Conservation (phyloP, 1,140 invertebrate genomes). For the Lepidurus packardi region DNA sequence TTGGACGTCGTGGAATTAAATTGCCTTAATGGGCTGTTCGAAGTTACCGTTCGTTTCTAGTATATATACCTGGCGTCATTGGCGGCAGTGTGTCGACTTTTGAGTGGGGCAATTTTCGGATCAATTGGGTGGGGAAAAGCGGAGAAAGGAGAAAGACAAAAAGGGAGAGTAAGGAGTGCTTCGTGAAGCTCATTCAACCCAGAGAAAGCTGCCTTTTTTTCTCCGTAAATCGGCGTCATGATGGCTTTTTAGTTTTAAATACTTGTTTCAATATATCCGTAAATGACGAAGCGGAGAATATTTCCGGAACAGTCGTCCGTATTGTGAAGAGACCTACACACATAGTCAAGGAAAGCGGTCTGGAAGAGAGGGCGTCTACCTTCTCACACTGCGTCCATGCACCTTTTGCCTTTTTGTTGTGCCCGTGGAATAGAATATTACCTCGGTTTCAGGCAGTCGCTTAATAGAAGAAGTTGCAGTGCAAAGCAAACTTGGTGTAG, state of each 20-base stretch:
- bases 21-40: neutral
- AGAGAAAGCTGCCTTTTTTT: slow-evolving; percentile 15
- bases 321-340: neutral
- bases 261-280: neutral
- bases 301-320: neutral
- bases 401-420: neutral
- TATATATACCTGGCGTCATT: neutral
- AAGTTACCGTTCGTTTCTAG: neutral
- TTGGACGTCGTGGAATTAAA: neutral
- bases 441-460: neutral
- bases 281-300: neutral
- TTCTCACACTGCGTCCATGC: neutral
- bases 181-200: neutral
- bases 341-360: neutral
- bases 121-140: neutral
- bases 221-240: neutral
- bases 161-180: neutral
- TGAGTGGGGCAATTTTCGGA: neutral
- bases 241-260: too few relatives aligned
- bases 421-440: neutral
- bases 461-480: neutral
- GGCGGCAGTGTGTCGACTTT: neutral
- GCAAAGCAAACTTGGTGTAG: neutral
- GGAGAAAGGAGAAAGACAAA: neutral
- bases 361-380: slow-evolving; percentile 9